A percentile compares a stretch with the other conserved stretches of the same genome.
phyloP scores from a whole-genome alignment of 2,888 invertebrate species.

The Frankliniella fusca region DNA sequence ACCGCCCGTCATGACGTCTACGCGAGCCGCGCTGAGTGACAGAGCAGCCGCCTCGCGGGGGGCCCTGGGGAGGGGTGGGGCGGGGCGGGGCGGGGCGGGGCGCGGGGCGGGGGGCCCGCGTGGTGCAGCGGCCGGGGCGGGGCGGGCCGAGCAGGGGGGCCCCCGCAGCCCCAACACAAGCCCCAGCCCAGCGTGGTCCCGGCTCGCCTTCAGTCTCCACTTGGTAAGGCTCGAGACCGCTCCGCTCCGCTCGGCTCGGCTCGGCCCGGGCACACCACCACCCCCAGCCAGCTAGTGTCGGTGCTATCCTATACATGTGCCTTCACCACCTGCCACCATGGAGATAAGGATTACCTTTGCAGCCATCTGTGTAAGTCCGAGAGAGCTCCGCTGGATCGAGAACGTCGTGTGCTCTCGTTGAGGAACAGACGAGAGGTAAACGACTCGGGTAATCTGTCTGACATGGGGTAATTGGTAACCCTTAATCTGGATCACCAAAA shows the following conservation, averaged over 20 bases:
- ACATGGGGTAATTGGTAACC: no score
- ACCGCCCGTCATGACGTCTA: background rate
- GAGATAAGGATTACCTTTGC: slow-evolving; percentile 1
- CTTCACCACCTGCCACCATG: background rate
- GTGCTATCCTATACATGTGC: background rate
- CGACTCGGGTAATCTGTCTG: no score
- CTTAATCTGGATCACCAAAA: no score
- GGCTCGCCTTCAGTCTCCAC: background rate
- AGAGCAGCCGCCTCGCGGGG: background rate
- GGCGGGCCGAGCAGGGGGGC: background rate
- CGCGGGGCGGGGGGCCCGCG: background rate
- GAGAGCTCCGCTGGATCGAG: no score
- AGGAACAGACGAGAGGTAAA: no score
- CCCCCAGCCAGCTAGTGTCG: background rate
- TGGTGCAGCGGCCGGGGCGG: background rate
- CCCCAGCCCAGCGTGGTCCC: background rate
- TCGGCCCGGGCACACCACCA: background rate
- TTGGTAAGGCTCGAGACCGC: background rate
- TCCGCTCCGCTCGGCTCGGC: background rate
- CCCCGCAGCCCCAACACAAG: background rate
- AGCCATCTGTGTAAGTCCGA: slow-evolving; percentile 3
- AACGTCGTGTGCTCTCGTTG: no score
- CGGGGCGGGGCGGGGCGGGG: background rate
- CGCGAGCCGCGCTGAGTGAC: background rate
- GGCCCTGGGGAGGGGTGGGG: no score